Base-by-base conservation (phyloP, 2,797 vertebrate genomes). In the Meda fulgida region DNA sequence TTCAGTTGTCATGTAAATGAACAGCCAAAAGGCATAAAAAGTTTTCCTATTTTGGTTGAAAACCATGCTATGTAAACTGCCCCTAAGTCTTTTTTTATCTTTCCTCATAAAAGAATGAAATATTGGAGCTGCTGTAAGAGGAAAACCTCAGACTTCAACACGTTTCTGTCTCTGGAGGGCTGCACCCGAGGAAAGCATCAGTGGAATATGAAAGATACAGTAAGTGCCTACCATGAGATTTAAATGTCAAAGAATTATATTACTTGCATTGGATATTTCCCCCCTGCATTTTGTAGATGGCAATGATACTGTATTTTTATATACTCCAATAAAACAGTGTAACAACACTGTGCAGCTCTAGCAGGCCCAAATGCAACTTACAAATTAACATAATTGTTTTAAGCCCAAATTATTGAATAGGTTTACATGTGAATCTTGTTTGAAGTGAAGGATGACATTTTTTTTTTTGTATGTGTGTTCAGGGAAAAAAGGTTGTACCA, bases 111-210 rank as follows among this genome's bases (percentile, higher is more conserved):
- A 89, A 99, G 98, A 93, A 98, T 99, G 98, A 99, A 99, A 94
- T 99, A 99, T 89, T 99, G 98, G 98, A 99, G 95, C 93, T 99
- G 98, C 92, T 99, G 98, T 92, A 99, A 96, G 92, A 97, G 96
- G 91, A 99, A 98, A 97, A 99, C 98, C 2, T 99, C 97, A 0
- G 98, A 99, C 93, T 99, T 99, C 92, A 97, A 99, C 92, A 97
- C 97, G 1, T 99, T 99, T 93, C 97, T 99, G 89, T 96, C 97
- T 90, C 98, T 98, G 90, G 96, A 97, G 88, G 98, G 98, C 87
- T 99, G 98, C 87, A 93, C 96, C 78, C 96, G 91, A 78, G 98
- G 97, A 85, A 89, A 93, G 5, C 98, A 99, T 5, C 3, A 96
- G 40, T 99, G 98, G 98, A 96, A 93, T 92, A 97, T 97, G 92